Base-by-base conservation (phyloP, 2,113 vertebrate genomes). In the Xenotilapia leptura region DNA sequence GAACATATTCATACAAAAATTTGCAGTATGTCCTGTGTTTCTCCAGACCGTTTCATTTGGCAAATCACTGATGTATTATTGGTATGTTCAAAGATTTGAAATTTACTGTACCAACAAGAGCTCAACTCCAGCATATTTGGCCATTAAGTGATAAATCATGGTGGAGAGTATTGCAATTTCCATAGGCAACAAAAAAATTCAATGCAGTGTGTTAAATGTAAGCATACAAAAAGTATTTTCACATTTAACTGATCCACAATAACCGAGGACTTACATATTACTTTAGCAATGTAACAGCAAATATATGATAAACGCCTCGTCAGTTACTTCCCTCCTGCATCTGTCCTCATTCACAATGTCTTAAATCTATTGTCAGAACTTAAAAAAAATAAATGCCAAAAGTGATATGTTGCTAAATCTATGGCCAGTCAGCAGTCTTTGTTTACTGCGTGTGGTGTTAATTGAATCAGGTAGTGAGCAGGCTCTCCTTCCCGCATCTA, bases 401-500 rank as follows among this genome's bases (percentile, higher is more conserved):
- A 42, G 80, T 9, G 6, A 73, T 49, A 12, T 14, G 28, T 17
- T 58, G 40, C 40, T 38, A 51, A 15, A 45, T 49, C 56, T 21
- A n/a, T 19, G 9, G 38, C 70, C n/a, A 42, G 15, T 5, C 33
- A 68, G 17, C 45, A 36, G 45, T 53, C 55, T 80, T 26, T 81
- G 36, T 77, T 85, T 84, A 42, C 19, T 58, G 19, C n/a, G 11
- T 31, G 47, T 11, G 49, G 6, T 38, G n/a, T 56, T 90, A 89
- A 90, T 84, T 83, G 42, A 90, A 92, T 84, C 83, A 89, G 85
- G 80, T 33, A 70, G 82, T 28, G 40, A 85, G 40, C 54, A 19
- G 56, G 85, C 62, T 84, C 40, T 62, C 49, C 79, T 70, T 84
- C 80, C 75, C 89, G 85, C 86, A 82, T 58, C 33, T 56, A 28